Conservation (phyloP, 2,797 vertebrate genomes). For the Coendou prehensilis region DNA sequence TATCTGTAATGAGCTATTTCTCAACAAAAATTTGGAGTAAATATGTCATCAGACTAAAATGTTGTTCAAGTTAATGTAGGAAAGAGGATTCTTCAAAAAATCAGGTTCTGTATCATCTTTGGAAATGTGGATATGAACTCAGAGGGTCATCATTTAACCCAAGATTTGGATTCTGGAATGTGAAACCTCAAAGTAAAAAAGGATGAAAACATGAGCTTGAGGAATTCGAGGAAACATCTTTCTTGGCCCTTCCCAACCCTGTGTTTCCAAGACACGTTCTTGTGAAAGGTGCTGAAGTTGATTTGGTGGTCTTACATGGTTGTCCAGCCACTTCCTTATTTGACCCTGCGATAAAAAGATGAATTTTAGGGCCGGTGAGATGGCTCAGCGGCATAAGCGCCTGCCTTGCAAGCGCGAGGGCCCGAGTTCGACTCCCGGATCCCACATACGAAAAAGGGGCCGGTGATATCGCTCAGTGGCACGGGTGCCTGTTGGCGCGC, state of each 20-base stretch:
- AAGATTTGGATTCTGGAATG: neutral
- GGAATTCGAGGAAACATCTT: neutral
- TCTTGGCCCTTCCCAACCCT: neutral
- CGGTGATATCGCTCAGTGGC: too few relatives aligned
- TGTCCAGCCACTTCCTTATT: neutral
- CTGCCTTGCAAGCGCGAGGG: too few relatives aligned
- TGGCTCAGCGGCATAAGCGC: too few relatives aligned
- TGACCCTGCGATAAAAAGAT: neutral
- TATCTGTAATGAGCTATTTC: neutral
- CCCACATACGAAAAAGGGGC: too few relatives aligned
- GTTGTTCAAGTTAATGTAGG: neutral
- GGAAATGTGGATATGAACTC: neutral
- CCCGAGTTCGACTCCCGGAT: too few relatives aligned
- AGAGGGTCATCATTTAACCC: neutral
- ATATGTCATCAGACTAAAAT: neutral
- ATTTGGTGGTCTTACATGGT: neutral
- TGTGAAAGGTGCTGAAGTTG: neutral
- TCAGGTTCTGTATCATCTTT: neutral
- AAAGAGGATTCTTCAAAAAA: neutral
- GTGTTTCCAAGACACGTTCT: neutral
- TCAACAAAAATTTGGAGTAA: neutral
- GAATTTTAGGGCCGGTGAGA: too few relatives aligned
- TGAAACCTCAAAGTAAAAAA: neutral
- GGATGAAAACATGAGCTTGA: neutral
- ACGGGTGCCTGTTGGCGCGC: too few relatives aligned